Conservation (phyloP, 2,888 invertebrate species). For the Lingula anatina region DNA sequence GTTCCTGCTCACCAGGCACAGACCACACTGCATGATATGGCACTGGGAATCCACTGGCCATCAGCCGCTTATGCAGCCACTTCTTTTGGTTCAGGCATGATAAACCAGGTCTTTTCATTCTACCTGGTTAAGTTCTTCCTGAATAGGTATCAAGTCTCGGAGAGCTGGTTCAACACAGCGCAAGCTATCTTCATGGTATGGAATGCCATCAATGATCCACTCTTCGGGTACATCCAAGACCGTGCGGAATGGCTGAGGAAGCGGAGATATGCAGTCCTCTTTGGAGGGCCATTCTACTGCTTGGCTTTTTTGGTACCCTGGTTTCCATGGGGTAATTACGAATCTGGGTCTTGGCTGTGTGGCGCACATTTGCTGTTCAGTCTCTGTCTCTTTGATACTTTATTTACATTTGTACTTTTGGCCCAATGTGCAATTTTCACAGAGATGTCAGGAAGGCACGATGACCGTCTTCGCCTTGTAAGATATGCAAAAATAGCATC, state of each 20-base stretch:
- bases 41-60: background rate
- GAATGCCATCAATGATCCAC: slow-evolving; percentile 55
- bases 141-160: slow-evolving; percentile 49
- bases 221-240: slow-evolving; percentile 52
- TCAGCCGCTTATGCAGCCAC: slow-evolving; percentile 27
- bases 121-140: slow-evolving; percentile 55
- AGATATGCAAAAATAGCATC: slow-evolving; percentile 37
- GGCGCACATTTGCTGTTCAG: slow-evolving; percentile 52
- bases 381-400: slow-evolving; percentile 53
- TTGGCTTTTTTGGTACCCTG: slow-evolving; percentile 49
- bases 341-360: slow-evolving; percentile 29
- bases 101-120: slow-evolving; percentile 50
- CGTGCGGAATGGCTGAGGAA: slow-evolving; percentile 34
- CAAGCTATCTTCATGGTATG: slow-evolving; percentile 53
- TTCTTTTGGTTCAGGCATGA: slow-evolving; percentile 26
- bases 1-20: no score
- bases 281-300: slow-evolving; percentile 49
- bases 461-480: slow-evolving; percentile 41
- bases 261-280: slow-evolving; percentile 48
- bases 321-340: slow-evolving; percentile 51
- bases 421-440: slow-evolving; percentile 50
- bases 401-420: slow-evolving; percentile 51
- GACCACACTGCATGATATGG: no score
- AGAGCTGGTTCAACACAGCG: slow-evolving; percentile 51
- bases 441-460: slow-evolving; percentile 41